Evolutionary conservation across 2,113 vertebrate species (phyloP).

Genomic region (Nycticebus coucang): DNA sequence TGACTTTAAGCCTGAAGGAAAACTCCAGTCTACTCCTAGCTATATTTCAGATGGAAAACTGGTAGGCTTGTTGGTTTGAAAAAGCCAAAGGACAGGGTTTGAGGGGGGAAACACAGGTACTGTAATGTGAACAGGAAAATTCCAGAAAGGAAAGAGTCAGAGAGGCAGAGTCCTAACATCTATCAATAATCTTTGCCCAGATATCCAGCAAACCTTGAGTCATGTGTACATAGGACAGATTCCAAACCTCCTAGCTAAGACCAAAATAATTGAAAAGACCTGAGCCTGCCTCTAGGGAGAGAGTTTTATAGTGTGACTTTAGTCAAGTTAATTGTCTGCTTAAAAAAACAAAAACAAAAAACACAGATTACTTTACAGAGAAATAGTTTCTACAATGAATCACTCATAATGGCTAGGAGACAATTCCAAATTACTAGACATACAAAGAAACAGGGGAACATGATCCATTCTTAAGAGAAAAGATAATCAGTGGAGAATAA

Average conservation of each 20-base stretch:
- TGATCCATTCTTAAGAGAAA: neutral
- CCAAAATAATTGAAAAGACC: neutral
- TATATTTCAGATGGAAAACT: neutral
- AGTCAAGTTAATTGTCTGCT: neutral
- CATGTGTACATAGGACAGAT: neutral
- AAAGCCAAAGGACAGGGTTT: neutral
- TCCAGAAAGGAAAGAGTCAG: neutral
- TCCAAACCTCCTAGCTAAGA: neutral
- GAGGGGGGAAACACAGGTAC: neutral
- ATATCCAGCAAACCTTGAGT: neutral
- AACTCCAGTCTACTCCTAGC: neutral
- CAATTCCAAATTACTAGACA: neutral
- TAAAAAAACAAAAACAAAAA: neutral
- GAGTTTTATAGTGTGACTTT: neutral
- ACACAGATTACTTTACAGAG: neutral
- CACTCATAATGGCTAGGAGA: neutral
- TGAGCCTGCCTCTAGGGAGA: neutral
- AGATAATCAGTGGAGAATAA: neutral
- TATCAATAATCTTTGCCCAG: neutral
- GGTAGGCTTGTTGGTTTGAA: neutral
- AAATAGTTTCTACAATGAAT: neutral
- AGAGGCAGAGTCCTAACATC: neutral
- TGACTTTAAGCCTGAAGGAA: neutral
- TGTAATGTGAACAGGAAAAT: neutral
- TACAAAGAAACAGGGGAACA: neutral